Conservation (phyloP, 2,888 invertebrate genomes). For the Pheosia tremula region DNA sequence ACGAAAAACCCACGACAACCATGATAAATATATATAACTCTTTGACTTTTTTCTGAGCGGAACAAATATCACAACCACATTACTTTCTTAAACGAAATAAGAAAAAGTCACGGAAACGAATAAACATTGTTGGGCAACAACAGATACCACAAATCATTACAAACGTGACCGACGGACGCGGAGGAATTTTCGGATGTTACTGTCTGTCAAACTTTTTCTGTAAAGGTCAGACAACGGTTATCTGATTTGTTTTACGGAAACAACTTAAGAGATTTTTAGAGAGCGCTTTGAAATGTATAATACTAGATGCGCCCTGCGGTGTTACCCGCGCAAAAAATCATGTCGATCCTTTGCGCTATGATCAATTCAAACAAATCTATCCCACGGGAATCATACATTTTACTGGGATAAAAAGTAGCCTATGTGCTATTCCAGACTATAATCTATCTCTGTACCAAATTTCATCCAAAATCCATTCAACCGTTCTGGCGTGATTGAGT, state of each 20-base stretch:
- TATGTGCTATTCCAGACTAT: too few relatives aligned
- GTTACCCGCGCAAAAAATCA: too few relatives aligned
- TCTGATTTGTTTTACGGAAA: constrained; percentile 9
- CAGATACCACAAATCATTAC: constrained; percentile 45
- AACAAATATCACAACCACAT: neutral
- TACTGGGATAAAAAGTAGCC: too few relatives aligned
- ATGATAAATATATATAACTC: neutral
- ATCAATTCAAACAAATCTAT: too few relatives aligned
- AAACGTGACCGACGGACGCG: constrained; percentile 50
- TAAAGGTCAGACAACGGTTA: constrained; percentile 13
- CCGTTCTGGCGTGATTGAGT: too few relatives aligned
- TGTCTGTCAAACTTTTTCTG: constrained; percentile 27
- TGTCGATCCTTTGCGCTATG: too few relatives aligned
- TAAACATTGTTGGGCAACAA: constrained; percentile 37
- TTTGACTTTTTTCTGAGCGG: neutral
- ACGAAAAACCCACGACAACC: neutral
- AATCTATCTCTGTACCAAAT: too few relatives aligned
- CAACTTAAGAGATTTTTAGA: neutral
- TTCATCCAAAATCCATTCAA: too few relatives aligned
- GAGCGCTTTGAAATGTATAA: neutral
- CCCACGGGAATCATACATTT: too few relatives aligned
- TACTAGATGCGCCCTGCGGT: too few relatives aligned
- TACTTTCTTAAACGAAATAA: constrained; percentile 13
- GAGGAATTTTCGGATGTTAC: constrained; percentile 42
- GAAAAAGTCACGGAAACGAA: constrained; percentile 28